Base-by-base conservation (phyloP, 2,113 vertebrate species). In the Taxidea taxus region DNA sequence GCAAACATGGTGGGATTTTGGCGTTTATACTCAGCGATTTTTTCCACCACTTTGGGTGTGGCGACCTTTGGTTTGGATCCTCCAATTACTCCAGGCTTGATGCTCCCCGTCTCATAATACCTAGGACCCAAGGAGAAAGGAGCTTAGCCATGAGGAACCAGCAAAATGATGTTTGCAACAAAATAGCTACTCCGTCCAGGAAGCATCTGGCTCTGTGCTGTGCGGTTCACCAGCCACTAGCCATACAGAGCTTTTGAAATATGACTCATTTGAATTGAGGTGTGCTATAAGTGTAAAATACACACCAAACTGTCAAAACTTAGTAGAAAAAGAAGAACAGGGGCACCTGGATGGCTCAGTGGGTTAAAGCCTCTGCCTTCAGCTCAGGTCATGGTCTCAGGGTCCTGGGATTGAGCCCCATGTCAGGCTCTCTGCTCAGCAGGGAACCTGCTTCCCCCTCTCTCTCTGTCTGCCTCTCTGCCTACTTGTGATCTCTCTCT, bases 1-100 rank as follows among this genome's bases (percentile, higher is more conserved):
- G 99, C 99, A 99, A 99, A 99, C 99, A 99, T 99, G 98, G 99
- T 99, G 98, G 99, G 99, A 97, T 99, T 99, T 99, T 99, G 99
- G 98, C 99, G 99, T 98, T 99, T 99, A 99, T 99, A 99, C 97
- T 99, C 99, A 8, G 99, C 99, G 4, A 99, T 99, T 99, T 99
- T 99, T 98, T 99, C 99, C 21, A 99, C 99, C 97, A 99, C 99
- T 99, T 99, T 99, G 99, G 99, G 99, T 93, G 99, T 99, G 99
- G 99, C 99, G 88, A 99, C 99, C 99, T 99, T 99, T 99, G 99
- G 99, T 99, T 99, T 99, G 98, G 99, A 99, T 99, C 99, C 99
- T 98, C 99, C 99, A 96, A 99, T 99, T 97, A 99, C 99, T 96
- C 99, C 99, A 92, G 99, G 99, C 96, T 99, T 99, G 98, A 99